Conservation (phyloP, 2,888 invertebrate genomes). For the Acleris laterana region DNA sequence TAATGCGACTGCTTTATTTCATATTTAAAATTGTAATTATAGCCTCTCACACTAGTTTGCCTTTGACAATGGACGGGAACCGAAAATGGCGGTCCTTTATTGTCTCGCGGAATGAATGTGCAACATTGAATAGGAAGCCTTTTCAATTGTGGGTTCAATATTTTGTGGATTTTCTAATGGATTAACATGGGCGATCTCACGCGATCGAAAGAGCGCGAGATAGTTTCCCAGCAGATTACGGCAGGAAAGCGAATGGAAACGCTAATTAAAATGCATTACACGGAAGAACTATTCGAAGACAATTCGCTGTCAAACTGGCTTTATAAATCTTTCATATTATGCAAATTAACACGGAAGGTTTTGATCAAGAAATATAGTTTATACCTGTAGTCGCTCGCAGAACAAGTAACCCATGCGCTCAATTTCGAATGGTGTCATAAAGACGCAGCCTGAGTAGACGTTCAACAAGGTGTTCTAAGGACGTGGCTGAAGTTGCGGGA, state of each 20-base stretch:
- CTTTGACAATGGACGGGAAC: slow-evolving; percentile 79
- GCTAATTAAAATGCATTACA: slow-evolving; percentile 49
- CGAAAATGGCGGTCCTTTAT: slow-evolving; percentile 63
- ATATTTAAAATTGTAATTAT: slow-evolving; percentile 75
- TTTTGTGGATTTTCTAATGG: slow-evolving; percentile 60
- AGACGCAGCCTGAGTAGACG: too few relatives aligned
- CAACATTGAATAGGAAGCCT: slow-evolving; percentile 61
- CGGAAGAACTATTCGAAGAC: slow-evolving; percentile 33
- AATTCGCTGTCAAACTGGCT: slow-evolving; percentile 25
- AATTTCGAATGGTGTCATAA: too few relatives aligned
- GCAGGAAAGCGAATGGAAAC: slow-evolving; percentile 59
- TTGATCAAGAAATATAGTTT: too few relatives aligned
- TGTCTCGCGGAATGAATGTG: slow-evolving; percentile 71
- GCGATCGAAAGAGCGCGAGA: slow-evolving; percentile 24
- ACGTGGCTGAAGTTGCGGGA: too few relatives aligned
- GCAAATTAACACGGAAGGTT: too few relatives aligned
- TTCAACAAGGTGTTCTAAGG: too few relatives aligned
- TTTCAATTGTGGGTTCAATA: slow-evolving; percentile 73
- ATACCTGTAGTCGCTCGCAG: too few relatives aligned
- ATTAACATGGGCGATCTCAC: slow-evolving; percentile 48
- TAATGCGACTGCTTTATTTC: slow-evolving; percentile 67
- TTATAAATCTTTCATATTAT: slow-evolving; percentile 19
- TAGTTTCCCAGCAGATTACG: slow-evolving; percentile 67
- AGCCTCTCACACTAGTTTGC: slow-evolving; percentile 69
- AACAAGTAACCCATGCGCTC: too few relatives aligned